A percentile compares a stretch with the other conserved stretches of the same genome.
phyloP scores from a whole-genome alignment of 64 coral and sea anemone genomes.

The Porites lutea region DNA sequence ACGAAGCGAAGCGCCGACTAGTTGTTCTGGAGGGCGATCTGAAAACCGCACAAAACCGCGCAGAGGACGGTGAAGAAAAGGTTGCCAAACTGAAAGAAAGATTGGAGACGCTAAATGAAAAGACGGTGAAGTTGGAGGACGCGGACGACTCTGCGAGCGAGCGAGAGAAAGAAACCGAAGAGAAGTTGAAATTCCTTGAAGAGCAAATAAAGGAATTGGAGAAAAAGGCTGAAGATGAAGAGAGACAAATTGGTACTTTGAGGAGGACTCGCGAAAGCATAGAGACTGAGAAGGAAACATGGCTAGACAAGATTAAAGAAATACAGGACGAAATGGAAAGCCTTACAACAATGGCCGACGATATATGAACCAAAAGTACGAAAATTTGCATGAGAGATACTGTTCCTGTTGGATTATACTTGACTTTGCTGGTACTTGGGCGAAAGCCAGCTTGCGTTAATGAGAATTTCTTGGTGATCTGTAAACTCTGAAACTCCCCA shows the following conservation, averaged over 20 bases:
- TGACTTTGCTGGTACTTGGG: constrained; percentile 18
- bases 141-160: constrained; percentile 38
- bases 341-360: not conserved
- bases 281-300: not conserved
- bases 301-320: not conserved
- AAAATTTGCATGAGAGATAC: not conserved
- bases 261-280: not conserved
- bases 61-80: not conserved
- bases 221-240: constrained; percentile 15
- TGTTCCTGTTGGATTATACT: not conserved
- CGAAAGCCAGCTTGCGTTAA: not conserved
- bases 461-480: not conserved
- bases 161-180: constrained; percentile 52
- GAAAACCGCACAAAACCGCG: not conserved
- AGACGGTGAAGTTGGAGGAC: constrained; percentile 26
- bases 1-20: constrained; percentile 28
- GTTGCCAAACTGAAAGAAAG: not conserved
- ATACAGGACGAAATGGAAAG: constrained; percentile 27
- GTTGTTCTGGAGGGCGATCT: constrained; percentile 42
- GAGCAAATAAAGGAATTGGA: constrained; percentile 38
- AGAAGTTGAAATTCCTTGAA: constrained; percentile 63
- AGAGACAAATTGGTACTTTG: constrained; percentile 2
- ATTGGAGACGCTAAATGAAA: not conserved
- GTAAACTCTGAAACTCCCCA: not conserved
- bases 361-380: not conserved